Conservation (phyloP, 1,140 invertebrate species). For the Acyrthosiphon pisum region DNA sequence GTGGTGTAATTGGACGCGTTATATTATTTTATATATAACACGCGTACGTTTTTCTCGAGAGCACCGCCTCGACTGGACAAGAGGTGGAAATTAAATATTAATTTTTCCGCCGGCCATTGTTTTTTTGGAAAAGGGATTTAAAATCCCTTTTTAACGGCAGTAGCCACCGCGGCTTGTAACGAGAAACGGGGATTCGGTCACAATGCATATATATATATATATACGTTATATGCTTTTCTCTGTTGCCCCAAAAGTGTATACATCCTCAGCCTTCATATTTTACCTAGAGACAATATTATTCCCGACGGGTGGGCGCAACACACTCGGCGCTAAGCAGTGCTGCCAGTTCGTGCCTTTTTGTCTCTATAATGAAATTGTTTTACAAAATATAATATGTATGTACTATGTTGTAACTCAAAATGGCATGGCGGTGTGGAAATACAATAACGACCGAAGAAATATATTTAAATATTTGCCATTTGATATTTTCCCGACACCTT, state of each 20-base stretch:
- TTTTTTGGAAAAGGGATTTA: slow-evolving; percentile 35
- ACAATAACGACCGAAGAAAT: not conserved
- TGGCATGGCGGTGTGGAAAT: not conserved
- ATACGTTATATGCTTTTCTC: not conserved
- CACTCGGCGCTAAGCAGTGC: not conserved
- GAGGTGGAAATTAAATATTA: slow-evolving; percentile 55
- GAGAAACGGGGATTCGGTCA: not conserved
- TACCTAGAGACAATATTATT: slow-evolving; percentile 25
- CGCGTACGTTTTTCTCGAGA: slow-evolving; percentile 33
- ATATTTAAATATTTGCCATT: not conserved
- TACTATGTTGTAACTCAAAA: not conserved
- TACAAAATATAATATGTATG: not conserved
- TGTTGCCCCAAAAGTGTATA: not conserved
- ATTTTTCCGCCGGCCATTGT: slow-evolving; percentile 49
- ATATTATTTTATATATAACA: slow-evolving; percentile 6
- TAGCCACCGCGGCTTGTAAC: not conserved
- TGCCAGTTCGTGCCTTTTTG: not conserved
- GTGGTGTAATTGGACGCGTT: slow-evolving; percentile 48
- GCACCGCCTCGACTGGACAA: not conserved
- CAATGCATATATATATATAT: not conserved
- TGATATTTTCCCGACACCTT: not conserved
- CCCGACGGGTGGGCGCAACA: not conserved
- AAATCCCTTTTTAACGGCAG: slow-evolving; percentile 54
- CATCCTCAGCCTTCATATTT: not conserved
- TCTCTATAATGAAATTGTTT: not conserved